Base-by-base conservation (phyloP, 2,888 invertebrate genomes). In the Latheticus oryzae region DNA sequence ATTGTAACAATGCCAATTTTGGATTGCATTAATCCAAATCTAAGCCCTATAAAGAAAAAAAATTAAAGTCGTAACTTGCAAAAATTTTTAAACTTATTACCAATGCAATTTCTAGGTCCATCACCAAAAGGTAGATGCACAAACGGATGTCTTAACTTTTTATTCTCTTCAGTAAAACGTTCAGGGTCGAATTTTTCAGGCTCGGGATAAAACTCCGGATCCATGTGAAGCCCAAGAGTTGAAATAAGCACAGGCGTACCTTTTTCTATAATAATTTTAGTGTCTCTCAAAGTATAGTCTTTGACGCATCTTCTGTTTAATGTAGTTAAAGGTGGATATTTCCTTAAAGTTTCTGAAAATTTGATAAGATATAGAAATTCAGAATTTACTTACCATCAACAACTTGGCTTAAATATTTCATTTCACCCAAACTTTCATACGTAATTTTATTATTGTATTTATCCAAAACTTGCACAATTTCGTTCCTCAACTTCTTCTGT, bases 351-450 rank as follows among this genome's bases (percentile, higher is more conserved):
- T 28, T 28, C 30, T 43, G 17, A 1, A 43, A 40, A 8, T 17
- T n/a, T 12, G 5, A 7, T 16, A n/a, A n/a, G n/a, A n/a, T n/a
- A n/a, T 16, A 16, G 11, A 40, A 24, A 1, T 24, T 24, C 9
- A n/a, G n/a, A 1, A 8, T 5, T 8, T 16, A 33, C 33, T 61
- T 58, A 69, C 69, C 70, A 26, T 67, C 60, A 12, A 73, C 11
- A n/a, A 66, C 68, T 58, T 70, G 70, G 7, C 79, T 79, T 61
- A 83, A 63, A 52, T 81, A 82, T 1, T 73, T 74, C 80, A 83
- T 78, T 11, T 80, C 78, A 26, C 71, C 71, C 0, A 82, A 38
- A 0, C 73, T 63, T 1, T 83, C 81, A 52, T 78, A 81, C 1
- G 75, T 78, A 0, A 82, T 42, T 5, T 67, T 55, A 0, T 74